These are phyloP conservation scores for Eurystomus gularis DNA, from an alignment of 2,113 vertebrate genomes.

Conservation along the genomic window DNA sequence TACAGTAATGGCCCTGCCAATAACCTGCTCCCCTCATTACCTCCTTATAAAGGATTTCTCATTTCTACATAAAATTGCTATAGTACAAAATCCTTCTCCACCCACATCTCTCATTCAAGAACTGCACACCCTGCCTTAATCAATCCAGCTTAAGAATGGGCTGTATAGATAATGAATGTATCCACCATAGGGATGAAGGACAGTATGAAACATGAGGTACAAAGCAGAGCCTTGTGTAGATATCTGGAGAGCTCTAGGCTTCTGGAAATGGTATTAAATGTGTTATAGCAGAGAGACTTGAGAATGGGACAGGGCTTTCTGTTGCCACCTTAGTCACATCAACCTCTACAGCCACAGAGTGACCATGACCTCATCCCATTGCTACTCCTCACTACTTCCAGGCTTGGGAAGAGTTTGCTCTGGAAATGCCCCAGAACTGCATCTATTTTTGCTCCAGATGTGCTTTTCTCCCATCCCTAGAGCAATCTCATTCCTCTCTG, in stretches of 20 bases:
- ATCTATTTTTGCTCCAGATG: not conserved
- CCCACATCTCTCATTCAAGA: not conserved
- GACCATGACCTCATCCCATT: not conserved
- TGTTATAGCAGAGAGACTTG: not conserved
- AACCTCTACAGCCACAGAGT: not conserved
- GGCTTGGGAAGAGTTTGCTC: not conserved
- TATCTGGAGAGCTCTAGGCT: not conserved
- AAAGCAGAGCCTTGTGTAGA: not conserved
- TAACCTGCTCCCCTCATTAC: not conserved
- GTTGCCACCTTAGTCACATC: not conserved
- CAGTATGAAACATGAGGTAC: not conserved
- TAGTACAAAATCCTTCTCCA: not conserved
- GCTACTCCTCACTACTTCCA: not conserved
- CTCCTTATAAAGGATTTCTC: not conserved
- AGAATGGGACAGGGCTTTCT: not conserved
- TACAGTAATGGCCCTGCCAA: not conserved
- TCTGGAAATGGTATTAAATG: not conserved
- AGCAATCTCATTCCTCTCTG: not conserved
- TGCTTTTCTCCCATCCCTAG: not conserved
- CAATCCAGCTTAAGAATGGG: not conserved
- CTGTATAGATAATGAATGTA: not conserved
- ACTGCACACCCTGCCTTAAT: not conserved
- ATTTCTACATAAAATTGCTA: not conserved
- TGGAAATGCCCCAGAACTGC: not conserved
- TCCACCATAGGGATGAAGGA: not conserved